These are phyloP conservation scores for Pterocles gutturalis DNA, from an alignment of 2,113 vertebrate species.

Conservation along the genomic window DNA sequence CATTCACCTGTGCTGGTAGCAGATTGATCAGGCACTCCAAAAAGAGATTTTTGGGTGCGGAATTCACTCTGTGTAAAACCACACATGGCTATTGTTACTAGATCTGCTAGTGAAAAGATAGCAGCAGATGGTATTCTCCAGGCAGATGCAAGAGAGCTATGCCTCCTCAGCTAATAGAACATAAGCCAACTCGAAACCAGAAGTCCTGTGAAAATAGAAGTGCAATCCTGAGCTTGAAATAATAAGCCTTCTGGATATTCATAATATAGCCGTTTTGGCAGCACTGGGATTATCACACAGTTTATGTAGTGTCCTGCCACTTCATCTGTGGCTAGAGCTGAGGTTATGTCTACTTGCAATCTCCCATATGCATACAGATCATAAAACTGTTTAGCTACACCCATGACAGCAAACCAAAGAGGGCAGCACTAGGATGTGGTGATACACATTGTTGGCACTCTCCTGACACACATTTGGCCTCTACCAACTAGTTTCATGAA, in stretches of 20 bases:
- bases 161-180: conserved; percentile 21
- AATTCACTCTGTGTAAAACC: not conserved
- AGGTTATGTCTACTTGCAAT: not conserved
- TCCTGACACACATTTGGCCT: not conserved
- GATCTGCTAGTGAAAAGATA: conserved; percentile 18
- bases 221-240: conserved; percentile 4
- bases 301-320: not conserved
- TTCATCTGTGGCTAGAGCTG: not conserved
- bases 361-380: not conserved
- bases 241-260: conserved; percentile 33
- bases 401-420: not conserved
- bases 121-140: conserved; percentile 55
- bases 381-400: not conserved
- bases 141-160: conserved; percentile 10
- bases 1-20: not conserved
- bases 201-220: conserved; percentile 25
- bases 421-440: not conserved
- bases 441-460: not conserved
- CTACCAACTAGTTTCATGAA: not conserved
- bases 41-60: not conserved
- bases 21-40: not conserved
- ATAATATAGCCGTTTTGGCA: not conserved
- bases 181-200: conserved; percentile 14
- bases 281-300: not conserved
- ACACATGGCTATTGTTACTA: not conserved